A percentile compares a stretch with the other conserved stretches of the same genome.
These are phyloP conservation scores for Lasioglossum vierecki DNA, from an alignment of 2,888 invertebrate genomes.

Conservation along the genomic window DNA sequence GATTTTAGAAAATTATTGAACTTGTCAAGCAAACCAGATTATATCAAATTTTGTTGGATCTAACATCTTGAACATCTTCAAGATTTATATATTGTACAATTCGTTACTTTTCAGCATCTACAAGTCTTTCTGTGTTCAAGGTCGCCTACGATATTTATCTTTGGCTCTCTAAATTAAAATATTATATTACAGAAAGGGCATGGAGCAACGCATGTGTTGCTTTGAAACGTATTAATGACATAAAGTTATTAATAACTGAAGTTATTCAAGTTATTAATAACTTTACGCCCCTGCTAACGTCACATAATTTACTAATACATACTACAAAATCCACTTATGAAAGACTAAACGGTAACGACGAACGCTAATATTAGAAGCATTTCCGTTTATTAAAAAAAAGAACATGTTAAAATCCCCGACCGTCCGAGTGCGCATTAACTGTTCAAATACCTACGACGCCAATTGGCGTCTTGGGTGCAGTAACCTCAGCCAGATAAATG, in stretches of 20 bases:
- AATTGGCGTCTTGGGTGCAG: conserved; percentile 2
- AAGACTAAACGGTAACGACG: neutral
- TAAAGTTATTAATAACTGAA: neutral
- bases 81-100: neutral
- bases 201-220: neutral
- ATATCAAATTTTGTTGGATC: neutral
- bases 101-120: neutral
- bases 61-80: neutral
- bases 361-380: neutral
- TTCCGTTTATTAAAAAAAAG: neutral
- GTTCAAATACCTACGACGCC: neutral
- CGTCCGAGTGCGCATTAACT: neutral
- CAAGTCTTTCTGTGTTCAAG: neutral
- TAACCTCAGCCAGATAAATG: neutral
- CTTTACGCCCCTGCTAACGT: neutral
- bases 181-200: neutral
- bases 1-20: neutral
- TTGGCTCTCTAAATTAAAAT: neutral
- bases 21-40: neutral
- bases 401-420: neutral
- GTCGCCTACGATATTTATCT: neutral
- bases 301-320: neutral
- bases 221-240: neutral
- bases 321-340: neutral
- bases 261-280: neutral